These are phyloP conservation scores for Rotaria macrura DNA, from an alignment of 2,888 invertebrate species.

Conservation along the genomic window DNA sequence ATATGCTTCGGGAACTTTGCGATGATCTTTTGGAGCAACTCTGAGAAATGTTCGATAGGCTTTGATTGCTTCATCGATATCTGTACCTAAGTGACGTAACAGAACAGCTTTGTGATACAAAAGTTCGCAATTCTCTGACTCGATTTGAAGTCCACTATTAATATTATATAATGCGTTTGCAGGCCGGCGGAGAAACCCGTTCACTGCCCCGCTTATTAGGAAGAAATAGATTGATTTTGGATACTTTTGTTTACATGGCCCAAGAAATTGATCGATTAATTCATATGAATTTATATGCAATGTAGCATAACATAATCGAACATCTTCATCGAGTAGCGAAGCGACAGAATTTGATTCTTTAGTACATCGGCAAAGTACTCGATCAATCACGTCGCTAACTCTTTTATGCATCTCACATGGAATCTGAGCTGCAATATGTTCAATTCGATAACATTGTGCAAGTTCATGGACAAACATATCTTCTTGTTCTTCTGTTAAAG, in stretches of 20 bases:
- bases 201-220: not conserved
- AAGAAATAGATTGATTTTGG: not conserved
- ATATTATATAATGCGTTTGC: not conserved
- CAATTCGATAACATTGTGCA: slow-evolving; percentile 19
- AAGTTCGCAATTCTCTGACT: not conserved
- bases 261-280: not conserved
- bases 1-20: slow-evolving; percentile 25
- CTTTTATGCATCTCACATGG: not conserved
- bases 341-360: not conserved
- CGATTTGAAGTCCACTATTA: slow-evolving; percentile 9
- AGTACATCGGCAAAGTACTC: slow-evolving; percentile 13
- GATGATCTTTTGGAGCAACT: slow-evolving; percentile 9
- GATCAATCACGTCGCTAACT: slow-evolving; percentile 14
- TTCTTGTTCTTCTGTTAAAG: not conserved
- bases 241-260: slow-evolving; percentile 15
- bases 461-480: not conserved
- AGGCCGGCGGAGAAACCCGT: slow-evolving; percentile 2
- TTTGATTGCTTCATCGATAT: slow-evolving; percentile 16
- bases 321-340: not conserved
- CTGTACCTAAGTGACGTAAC: not conserved
- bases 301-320: not conserved
- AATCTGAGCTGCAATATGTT: slow-evolving; percentile 23
- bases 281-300: not conserved
- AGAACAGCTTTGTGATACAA: slow-evolving; percentile 20
- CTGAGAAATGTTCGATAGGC: slow-evolving; percentile 8